A percentile compares a stretch with the other conserved stretches of the same genome.
phyloP scores from a whole-genome alignment of 92 coral and sea anemone genomes.

The Phenganax subtilis region DNA sequence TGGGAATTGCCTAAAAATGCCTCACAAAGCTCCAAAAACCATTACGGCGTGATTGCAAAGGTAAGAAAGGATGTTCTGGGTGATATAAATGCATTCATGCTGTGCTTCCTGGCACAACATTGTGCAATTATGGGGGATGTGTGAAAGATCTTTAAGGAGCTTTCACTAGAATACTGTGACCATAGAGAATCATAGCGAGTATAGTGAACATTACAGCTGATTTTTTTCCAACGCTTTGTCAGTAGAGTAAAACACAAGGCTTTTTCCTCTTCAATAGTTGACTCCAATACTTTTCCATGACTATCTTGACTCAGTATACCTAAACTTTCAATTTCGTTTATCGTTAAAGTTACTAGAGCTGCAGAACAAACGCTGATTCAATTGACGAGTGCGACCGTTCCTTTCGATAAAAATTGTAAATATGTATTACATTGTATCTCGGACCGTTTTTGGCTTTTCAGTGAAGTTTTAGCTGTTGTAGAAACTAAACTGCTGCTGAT shows the following conservation, averaged over 20 bases:
- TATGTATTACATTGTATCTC: constrained; percentile 3
- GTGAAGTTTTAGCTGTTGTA: constrained; percentile 15
- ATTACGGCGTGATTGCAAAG: constrained; percentile 49
- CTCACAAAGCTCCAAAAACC: constrained; percentile 47
- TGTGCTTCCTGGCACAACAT: constrained; percentile 46
- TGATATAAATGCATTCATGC: constrained; percentile 46
- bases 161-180: constrained; percentile 6
- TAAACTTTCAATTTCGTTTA: not conserved
- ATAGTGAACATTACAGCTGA: not conserved
- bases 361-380: constrained; percentile 2
- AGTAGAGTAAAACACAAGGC: too few relatives aligned
- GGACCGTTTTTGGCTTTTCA: not conserved
- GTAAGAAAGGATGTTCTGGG: constrained; percentile 47
- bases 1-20: constrained; percentile 34
- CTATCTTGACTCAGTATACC: not conserved
- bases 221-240: too few relatives aligned
- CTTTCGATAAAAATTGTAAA: constrained; percentile 4
- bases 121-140: constrained; percentile 36
- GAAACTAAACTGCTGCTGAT: constrained; percentile 30
- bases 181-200: constrained; percentile 1
- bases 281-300: not conserved
- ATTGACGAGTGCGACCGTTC: constrained; percentile 4
- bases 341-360: not conserved
- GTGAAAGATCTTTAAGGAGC: constrained; percentile 1
- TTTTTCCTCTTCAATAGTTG: not conserved